phyloP scores from a whole-genome alignment of 1,140 invertebrate species.

The Seison nebaliae region DNA sequence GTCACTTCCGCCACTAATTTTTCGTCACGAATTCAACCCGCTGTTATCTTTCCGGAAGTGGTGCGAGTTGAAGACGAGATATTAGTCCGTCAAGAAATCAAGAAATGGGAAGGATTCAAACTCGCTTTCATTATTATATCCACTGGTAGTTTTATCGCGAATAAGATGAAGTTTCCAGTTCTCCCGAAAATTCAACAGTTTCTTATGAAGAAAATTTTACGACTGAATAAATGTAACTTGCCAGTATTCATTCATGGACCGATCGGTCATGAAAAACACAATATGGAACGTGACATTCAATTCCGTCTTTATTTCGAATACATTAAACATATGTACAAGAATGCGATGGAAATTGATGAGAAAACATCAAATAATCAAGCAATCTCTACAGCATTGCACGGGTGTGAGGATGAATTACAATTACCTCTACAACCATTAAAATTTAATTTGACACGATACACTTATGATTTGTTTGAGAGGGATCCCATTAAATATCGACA shows the following conservation, averaged over 20 bases:
- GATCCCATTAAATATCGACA: slow-evolving; percentile 81
- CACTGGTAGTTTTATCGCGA: slow-evolving; percentile 43
- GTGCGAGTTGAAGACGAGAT: no score
- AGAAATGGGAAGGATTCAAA: no score
- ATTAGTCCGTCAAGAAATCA: no score
- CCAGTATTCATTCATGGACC: background rate
- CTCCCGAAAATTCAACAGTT: slow-evolving; percentile 53
- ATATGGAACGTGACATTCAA: background rate
- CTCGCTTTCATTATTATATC: slow-evolving; percentile 54
- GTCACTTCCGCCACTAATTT: no score
- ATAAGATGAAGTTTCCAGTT: slow-evolving; percentile 55
- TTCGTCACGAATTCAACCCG: no score
- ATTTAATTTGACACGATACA: slow-evolving; percentile 75
- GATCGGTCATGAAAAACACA: background rate
- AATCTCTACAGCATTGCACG: slow-evolving; percentile 1
- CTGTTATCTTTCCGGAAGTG: no score
- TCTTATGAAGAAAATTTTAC: slow-evolving; percentile 34
- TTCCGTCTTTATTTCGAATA: slow-evolving; percentile 45
- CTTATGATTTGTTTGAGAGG: slow-evolving; percentile 92
- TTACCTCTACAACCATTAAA: slow-evolving; percentile 51
- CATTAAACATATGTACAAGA: slow-evolving; percentile 50
- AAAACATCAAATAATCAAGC: background rate
- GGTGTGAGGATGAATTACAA: slow-evolving; percentile 9
- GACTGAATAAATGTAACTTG: no score
- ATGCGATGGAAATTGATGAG: slow-evolving; percentile 15